A percentile compares a stretch with the other conserved stretches of the same genome.
These are phyloP conservation scores for Tympanoctomys barrerae DNA, from an alignment of 2,797 vertebrate genomes.

Conservation along the genomic window DNA sequence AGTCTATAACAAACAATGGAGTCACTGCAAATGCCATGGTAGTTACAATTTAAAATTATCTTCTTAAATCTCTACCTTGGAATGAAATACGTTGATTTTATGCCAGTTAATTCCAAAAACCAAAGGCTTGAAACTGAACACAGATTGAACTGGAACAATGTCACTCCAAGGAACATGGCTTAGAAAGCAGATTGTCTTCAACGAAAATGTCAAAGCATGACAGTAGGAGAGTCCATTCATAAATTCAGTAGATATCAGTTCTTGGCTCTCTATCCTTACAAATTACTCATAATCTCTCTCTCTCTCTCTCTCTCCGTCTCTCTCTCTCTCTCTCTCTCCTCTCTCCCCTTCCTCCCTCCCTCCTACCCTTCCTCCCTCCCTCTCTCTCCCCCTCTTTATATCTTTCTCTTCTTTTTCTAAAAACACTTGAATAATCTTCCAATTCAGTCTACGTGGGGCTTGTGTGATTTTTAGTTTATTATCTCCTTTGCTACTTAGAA, in stretches of 20 bases:
- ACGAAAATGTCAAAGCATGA: background rate
- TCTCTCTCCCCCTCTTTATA: background rate
- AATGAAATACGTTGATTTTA: background rate
- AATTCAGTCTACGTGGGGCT: background rate
- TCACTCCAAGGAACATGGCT: background rate
- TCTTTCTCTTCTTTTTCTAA: background rate
- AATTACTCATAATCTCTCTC: background rate
- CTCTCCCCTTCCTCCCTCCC: too few species aligned
- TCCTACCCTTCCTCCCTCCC: too few species aligned
- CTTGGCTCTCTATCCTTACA: background rate
- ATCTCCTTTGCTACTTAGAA: background rate
- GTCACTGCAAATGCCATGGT: background rate
- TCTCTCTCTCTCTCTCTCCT: too few species aligned
- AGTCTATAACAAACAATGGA: background rate
- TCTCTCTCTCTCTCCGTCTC: too few species aligned
- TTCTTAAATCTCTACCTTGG: constrained; percentile 50
- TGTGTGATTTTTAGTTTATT: background rate
- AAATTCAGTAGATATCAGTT: background rate
- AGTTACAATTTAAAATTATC: constrained; percentile 28
- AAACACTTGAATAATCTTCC: background rate
- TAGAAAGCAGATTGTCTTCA: background rate
- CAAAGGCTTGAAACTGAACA: background rate
- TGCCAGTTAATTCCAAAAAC: background rate
- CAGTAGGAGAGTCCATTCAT: background rate
- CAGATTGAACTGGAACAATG: background rate